Base-by-base conservation (phyloP, 2,888 invertebrate genomes). In the Drosophila merina region DNA sequence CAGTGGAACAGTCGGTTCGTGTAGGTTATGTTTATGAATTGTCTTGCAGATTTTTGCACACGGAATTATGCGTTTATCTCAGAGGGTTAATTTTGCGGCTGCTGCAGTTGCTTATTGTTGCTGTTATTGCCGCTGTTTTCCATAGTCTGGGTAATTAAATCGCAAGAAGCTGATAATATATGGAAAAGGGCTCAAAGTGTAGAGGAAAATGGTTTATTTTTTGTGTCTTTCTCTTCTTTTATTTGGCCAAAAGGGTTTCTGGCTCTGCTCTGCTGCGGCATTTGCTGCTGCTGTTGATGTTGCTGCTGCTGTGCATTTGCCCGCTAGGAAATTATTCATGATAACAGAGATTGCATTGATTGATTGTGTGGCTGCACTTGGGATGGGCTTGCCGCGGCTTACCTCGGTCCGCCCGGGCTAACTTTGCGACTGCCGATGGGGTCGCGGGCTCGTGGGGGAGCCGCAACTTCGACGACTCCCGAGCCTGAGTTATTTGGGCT, bases 301-400 rank as follows among this genome's bases (percentile, higher is more conserved):
- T 76, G 78, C 81, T 71, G 78, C 81, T 71, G 64, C 64, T 69
- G 73, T 73, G 66, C 72, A 74, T 75, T 79, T 83, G 86, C 80
- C 79, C 86, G 74, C 77, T 79, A 86, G 83, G 84, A 83, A 86
- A 86, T 86, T 83, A 86, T 83, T 86, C 86, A 86, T 80, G 83
- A 83, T 83, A 86, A 86, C 86, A 86, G 78, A 83, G 83, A 83
- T 83, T 83, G 82, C 82, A 83, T 86, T 83, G 82, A 83, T 83
- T 83, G 82, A 83, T 82, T 83, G 80, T 74, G 74, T 68, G 75
- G 75, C 68, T 71, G 64, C 81, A 40, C 72, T 52, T 42, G 59
- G 59, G 66, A 45, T 69, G 72, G 71, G 67, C 62, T 58, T 57
- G 68, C 40, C 48, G 12, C 8, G 50, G 62, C 47, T 55, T 33